phyloP scores from a whole-genome alignment of 2,888 invertebrate genomes.

The Apotomis turbidana region DNA sequence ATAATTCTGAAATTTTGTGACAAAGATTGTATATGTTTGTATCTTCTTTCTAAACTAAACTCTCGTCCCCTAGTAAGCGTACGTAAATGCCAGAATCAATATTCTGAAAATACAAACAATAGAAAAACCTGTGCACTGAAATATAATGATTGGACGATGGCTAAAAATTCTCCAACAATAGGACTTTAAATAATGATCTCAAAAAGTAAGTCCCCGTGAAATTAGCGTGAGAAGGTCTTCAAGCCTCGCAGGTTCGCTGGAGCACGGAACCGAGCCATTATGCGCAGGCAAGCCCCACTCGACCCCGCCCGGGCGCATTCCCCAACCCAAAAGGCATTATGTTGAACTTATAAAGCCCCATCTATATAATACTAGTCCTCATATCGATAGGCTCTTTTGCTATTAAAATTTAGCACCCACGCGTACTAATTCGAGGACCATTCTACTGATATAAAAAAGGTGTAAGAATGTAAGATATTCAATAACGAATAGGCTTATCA shows the following conservation, averaged over 20 bases:
- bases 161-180: constrained; percentile 4
- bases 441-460: not conserved
- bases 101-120: not conserved
- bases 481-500: not conserved
- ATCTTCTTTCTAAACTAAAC: no score
- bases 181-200: constrained; percentile 9
- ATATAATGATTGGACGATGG: not conserved
- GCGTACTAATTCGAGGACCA: constrained; percentile 1
- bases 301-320: not conserved
- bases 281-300: constrained; percentile 10
- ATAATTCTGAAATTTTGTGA: not conserved
- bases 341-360: not conserved
- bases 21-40: no score
- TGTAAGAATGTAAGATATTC: not conserved
- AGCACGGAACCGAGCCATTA: constrained; percentile 13
- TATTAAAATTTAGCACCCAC: not conserved
- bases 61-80: no score
- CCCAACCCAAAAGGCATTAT: not conserved
- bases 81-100: not conserved
- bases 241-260: constrained; percentile 7
- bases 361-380: not conserved
- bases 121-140: not conserved
- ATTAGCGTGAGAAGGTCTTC: constrained; percentile 7
- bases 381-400: not conserved
- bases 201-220: constrained; percentile 13